Base-by-base conservation (phyloP, 2,113 vertebrate species). In the Cettia cetti region DNA sequence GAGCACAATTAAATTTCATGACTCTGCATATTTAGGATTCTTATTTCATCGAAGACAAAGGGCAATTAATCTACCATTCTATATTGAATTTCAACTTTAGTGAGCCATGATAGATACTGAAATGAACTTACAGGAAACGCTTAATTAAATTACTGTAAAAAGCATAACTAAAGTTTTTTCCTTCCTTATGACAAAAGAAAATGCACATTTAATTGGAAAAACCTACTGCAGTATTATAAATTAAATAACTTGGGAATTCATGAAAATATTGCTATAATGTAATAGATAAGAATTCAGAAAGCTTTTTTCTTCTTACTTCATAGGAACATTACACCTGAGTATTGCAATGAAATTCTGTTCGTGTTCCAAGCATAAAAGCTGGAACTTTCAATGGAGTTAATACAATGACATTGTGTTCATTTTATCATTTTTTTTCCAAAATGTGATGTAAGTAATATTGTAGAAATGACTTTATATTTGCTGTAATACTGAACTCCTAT, bases 111-210 rank as follows among this genome's bases (percentile, higher is more conserved):
- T 97, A 98, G 96, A 98, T 98, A 98, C 93, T 64, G 90, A 97
- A 98, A 97, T 97, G 97, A 99, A 98, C 97, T 98, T 98, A 98
- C 96, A 98, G 96, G 96, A 98, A 96, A 98, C 90, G 97, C 94
- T 98, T 99, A 98, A 99, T 99, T 99, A 98, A 98, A 98, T 98
- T 98, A 98, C 97, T 96, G 95, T 97, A 98, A 98, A 98, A 98
- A 96, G 95, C 95, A 89, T 95, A 97, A 95, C 91, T 79, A 28
- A 83, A 60, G 61, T 68, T 96, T 96, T 92, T 90, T 42, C n/a
- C 92, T 95, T 89, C 84, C 57, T 81, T 89, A 95, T 95, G 94
- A 97, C 90, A 98, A 94, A 90, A 89, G 64, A 96, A 97, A 95
- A 89, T 88, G 88, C 57, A 97, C 94, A 94, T 95, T 92, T 96